Base-by-base conservation (phyloP, 2,888 invertebrate species). In the Leptodirus hochenwartii region DNA sequence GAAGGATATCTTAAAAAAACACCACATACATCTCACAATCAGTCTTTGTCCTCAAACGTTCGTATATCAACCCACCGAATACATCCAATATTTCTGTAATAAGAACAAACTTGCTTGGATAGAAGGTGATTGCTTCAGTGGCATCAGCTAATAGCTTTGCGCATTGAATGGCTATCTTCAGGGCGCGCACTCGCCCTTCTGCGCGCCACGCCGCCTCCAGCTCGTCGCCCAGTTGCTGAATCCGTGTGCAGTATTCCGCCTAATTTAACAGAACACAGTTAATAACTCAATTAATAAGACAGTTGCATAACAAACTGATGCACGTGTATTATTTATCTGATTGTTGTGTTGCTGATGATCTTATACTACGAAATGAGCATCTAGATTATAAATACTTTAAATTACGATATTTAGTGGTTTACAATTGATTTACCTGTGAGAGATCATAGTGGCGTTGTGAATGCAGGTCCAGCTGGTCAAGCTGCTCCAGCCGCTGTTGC, bases 81-180 rank as follows among this genome's bases (percentile, higher is more conserved):
- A 80, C 84, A 53, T 96, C 93, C 40, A 98, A 61, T 41, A 95
- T 84, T 53, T 98, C 95, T 8, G 91, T 91, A 31, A 96, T 78
- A 10, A 96, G 65, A 17, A 93, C 87, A 66, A 91, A 98, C 61
- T 96, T 95, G 56, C 91, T 91, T 0, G 96, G 96, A 61, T 96
- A 98, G 58, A 96, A 98, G 44, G 81, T 80, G 49, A 91, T 71
- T 1, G 85, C 90, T 33, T 74, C 75, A 3, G 82, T 77, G n/a
- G n/a, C n/a, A 50, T 93, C 90, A 2, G 82, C 75, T 31, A 98
- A 59, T 44, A 95, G 61, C 58, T 95, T 93, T 20, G 93, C 84
- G 57, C 93, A 91, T 64, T 95, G 93, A 42, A 96, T 95, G 2
- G 80, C 87, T 47, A 96, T 93, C 65, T 95, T 95, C 22, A 95